Percentiles rank a stretch among this genome's conserved stretches.
Conservation (phyloP, 1,140 invertebrate genomes). For the Papilio dardanus region DNA sequence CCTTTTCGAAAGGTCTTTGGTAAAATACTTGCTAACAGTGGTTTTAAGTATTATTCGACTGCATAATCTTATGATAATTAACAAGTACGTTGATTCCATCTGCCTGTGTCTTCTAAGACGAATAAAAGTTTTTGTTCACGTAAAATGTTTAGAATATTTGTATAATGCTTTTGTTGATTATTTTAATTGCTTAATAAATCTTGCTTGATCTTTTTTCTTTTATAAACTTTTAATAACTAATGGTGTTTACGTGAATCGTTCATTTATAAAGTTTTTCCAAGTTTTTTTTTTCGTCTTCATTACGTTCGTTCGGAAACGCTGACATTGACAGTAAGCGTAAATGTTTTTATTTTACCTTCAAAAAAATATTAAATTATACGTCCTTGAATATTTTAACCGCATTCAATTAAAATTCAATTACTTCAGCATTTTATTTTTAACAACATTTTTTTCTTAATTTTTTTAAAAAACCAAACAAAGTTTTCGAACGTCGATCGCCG, state of each 20-base stretch:
- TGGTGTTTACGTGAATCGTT: not conserved
- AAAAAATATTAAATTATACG: not conserved
- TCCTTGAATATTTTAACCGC: not conserved
- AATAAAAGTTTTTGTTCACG: not conserved
- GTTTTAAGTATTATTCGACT: conserved; percentile 9
- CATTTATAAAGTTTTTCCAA: too few relatives aligned
- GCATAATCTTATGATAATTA: not conserved
- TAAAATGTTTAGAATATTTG: not conserved
- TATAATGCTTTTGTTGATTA: not conserved
- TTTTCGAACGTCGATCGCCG: conserved; percentile 53
- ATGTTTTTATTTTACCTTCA: not conserved
- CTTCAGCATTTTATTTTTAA: not conserved
- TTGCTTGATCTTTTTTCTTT: too few relatives aligned
- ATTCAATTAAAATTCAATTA: not conserved
- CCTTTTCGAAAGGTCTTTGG: conserved; percentile 42
- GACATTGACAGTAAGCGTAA: not conserved
- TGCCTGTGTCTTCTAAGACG: not conserved
- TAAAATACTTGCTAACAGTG: not conserved
- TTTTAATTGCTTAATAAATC: not conserved
- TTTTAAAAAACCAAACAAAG: not conserved
- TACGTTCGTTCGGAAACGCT: conserved; percentile 20
- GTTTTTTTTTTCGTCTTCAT: too few relatives aligned
- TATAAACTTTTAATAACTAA: not conserved
- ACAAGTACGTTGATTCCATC: not conserved
- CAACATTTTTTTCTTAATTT: not conserved